Evolutionary conservation across 2,888 invertebrate genomes (phyloP), one percentile per base, ranked within the genome.

Genomic region (Polymixis lichenea): DNA sequence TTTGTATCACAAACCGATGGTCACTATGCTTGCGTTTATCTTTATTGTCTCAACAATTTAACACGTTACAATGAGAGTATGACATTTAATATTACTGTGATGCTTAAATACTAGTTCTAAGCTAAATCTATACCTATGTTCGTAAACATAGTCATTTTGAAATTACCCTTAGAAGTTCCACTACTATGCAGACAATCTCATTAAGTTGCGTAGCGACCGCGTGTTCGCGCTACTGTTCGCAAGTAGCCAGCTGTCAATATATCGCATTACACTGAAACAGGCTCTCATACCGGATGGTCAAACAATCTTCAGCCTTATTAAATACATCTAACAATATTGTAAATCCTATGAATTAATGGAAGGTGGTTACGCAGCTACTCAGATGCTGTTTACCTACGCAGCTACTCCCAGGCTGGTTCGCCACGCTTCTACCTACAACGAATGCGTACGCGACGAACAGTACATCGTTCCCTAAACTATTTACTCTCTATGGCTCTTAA

Each of bases 251-350:
- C 66, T 76, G 75, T 77, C 80, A 73, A 85, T 77, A 84, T 82
- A 83, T 87, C 84, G 89, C 89, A 88, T 86, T 84, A 88, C 94
- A 95, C 95, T 95, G 95, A 95, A 95, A 95, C 95, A 95, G 95
- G 95, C 95, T 93, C 87, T 77, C 73, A 66, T 80, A 73, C 75
- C 72, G 71, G 80, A 74, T 84, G 82, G 77, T 86, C 72, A 71
- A 78, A 73, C 65, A 79, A 78, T 75, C 60, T 76, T 83, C 82
- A 86, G 85, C 86, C 86, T 86, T 79, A 72, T 68, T 65, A 75
- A 65, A 75, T 64, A 75, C 70, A 80, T 28, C 25, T 53, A 75
- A 68, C 38, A 46, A 71, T 71, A 70, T 66, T 70, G 28, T 75
- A 77, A 60, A 77, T 32, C 69, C 76, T 83, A 67, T 69, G 64